Conservation (phyloP, 2,113 vertebrate species). For the Clarias macrocephalus region DNA sequence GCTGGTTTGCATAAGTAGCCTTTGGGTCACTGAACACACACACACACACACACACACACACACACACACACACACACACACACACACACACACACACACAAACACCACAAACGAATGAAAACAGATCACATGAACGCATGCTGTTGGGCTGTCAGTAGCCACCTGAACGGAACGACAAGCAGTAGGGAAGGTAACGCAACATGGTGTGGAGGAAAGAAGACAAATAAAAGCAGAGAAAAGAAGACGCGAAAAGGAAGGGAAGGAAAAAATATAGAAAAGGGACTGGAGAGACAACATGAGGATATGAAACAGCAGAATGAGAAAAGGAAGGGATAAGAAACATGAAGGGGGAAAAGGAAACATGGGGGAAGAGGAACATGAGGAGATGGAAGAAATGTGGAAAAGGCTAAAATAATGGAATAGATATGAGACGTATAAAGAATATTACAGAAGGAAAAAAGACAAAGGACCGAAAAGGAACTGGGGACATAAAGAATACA, state of each 20-base stretch:
- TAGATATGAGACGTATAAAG: not conserved
- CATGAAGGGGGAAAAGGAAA: not conserved
- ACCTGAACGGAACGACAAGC: not conserved
- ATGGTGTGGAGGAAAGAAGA: not conserved
- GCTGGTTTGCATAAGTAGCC: conserved; percentile 28
- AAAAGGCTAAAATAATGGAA: not conserved
- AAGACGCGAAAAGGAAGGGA: not conserved
- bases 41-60: not conserved
- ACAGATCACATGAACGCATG: not conserved
- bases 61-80: conserved; percentile 2
- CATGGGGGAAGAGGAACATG: no score
- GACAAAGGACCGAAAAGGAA: not conserved
- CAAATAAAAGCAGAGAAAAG: not conserved
- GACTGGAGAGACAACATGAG: not conserved
- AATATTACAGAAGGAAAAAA: no score
- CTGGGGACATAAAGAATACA: no score
- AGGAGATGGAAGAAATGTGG: no score
- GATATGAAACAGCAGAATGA: not conserved
- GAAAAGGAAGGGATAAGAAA: not conserved
- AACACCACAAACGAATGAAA: not conserved
- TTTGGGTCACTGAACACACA: conserved; percentile 22
- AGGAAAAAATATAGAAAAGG: not conserved
- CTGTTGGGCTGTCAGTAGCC: conserved; percentile 15
- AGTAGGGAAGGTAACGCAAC: not conserved
- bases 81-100: not conserved